Evolutionary conservation across 2,113 vertebrate genomes (phyloP), one percentile per base, ranked within the genome.

Genomic region (Dicentrarchus labrax): DNA sequence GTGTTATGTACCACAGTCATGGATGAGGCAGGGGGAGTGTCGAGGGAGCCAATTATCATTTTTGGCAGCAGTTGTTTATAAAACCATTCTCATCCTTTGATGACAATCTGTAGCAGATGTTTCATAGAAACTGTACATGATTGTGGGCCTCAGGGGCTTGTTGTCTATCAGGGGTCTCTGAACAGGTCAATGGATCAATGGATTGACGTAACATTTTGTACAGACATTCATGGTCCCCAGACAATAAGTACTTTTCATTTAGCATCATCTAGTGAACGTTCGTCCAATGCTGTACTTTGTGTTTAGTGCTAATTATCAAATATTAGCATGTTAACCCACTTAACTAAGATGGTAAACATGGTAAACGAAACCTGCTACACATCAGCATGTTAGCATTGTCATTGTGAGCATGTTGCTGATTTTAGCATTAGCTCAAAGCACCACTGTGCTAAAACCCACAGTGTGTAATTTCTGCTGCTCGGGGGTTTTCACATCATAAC

Each of bases 21-120:
- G 59, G 83, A 88, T 80, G 68, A 83, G 80, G 36, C 66, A 77
- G 30, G 30, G 30, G 30, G 30, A 30, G 73, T 78, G 80, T 76
- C 65, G 4, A 4, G 62, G 73, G 61, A 87, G 66, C 45, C 62
- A 87, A 71, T 87, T 88, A 65, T 85, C 45, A 76, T 85, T 84
- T 87, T 86, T 84, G 77, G 81, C 81, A 83, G 68, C 76, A 77
- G 54, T 73, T 73, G 73, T 74, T 84, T 75, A 54, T 48, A 72
- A 87, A 83, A 78, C 22, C 65, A 80, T 76, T 86, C 45, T 86
- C 60, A 77, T 88, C 79, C 64, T 22, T 16, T 4, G 2, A 64
- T 85, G 78, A 88, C 68, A 88, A 86, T 86, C 74, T 86, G 59
- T 9, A 76, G 57, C 72, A 90, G 85, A 78, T 91, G 88, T 85